Conservation (phyloP, 2,888 invertebrate species). For the Stenoptilia bipunctidactyla region DNA sequence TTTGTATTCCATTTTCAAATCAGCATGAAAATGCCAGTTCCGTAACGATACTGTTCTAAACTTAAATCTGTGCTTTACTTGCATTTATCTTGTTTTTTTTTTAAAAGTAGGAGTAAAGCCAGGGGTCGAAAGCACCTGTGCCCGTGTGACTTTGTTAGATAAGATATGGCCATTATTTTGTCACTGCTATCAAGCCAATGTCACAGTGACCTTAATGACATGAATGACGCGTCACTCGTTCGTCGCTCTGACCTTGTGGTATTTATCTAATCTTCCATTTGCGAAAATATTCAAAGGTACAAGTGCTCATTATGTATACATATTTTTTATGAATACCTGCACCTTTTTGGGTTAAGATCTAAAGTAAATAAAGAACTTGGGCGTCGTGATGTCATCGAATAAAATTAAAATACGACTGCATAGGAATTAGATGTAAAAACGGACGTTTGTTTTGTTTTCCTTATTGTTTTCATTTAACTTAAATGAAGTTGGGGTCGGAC, state of each 20-base stretch:
- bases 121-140: constrained; percentile 59
- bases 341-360: constrained; percentile 4
- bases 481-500: too few relatives aligned
- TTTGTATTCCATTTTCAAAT: too few relatives aligned
- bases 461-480: too few relatives aligned
- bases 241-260: constrained; percentile 61
- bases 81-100: constrained; percentile 5
- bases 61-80: too few relatives aligned
- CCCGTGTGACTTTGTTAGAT: constrained; percentile 64
- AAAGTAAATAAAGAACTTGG: too few relatives aligned
- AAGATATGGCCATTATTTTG: constrained; percentile 69
- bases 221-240: constrained; percentile 55
- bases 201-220: constrained; percentile 70
- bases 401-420: constrained; percentile 17
- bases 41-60: too few relatives aligned
- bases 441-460: too few relatives aligned
- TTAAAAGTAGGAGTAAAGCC: not conserved
- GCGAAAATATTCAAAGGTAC: constrained; percentile 42
- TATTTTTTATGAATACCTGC: constrained; percentile 11
- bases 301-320: constrained; percentile 21
- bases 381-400: not conserved
- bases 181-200: constrained; percentile 61
- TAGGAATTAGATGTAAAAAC: too few relatives aligned
- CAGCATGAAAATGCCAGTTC: too few relatives aligned
- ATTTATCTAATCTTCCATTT: constrained; percentile 63